Evolutionary conservation across 2,888 invertebrate species (phyloP), one percentile per base, ranked within the genome.

Genomic region (Drepana falcataria): DNA sequence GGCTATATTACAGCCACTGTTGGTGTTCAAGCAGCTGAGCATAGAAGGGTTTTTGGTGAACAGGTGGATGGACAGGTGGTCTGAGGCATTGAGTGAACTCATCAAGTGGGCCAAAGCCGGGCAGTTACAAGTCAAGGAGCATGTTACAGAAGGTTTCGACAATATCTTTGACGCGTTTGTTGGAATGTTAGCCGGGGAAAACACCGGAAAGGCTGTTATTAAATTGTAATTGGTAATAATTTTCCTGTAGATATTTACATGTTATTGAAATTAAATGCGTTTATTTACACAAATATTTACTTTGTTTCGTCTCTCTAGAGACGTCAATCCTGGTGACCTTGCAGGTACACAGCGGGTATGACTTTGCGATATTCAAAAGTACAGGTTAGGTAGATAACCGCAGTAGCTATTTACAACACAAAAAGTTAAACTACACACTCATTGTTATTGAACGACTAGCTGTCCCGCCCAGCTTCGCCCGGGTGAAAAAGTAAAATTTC

Each of bases 191-290:
- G 76, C 74, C 4, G 95, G 95, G 4, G 92, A 93, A 48, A 95
- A 94, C 73, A 75, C 79, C 35, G 95, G 95, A 34, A 95, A 95
- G 81, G 93, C 94, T 51, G 85, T 95, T 60, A 92, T 95, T 48
- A 92, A 93, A 83, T 91, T 89, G 34, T 93, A 79, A 83, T 2
- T 55, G 9, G 37, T 37, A 56, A 52, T 47, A 40, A 21, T 6
- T 5, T 34, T 35, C 53, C 57, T 57, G 48, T 53, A 37, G 37
- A 37, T 37, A 37, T 40, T 9, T 9, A 9, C 9, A 3, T 44
- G 2, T 44, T 44, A 44, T 9, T 9, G 6, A 4, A 44, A 44
- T 6, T 9, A 6, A 44, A 44, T 9, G 2, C 2, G 9, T 44
- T n/a, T n/a, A 9, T 9, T 7, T 44, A 44, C 44, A 9, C 6